phyloP scores from a whole-genome alignment of 30 jellyfish, hydroid and myxozoan genomes.

The Catostylus mosaicus region DNA sequence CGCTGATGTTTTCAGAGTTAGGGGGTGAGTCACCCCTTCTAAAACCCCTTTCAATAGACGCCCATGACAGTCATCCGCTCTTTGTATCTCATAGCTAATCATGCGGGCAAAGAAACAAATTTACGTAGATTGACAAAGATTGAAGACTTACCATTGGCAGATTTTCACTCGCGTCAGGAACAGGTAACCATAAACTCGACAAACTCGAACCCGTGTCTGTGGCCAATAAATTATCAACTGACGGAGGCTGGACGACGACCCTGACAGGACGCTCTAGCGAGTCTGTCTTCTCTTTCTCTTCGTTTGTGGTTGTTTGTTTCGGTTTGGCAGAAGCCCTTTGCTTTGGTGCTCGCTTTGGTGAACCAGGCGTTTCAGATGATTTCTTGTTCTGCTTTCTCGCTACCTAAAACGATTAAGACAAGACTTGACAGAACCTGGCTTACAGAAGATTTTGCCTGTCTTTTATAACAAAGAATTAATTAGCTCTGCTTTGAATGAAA shows the following conservation, averaged over 20 bases:
- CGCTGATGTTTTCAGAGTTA: too few relatives aligned
- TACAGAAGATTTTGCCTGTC: background rate
- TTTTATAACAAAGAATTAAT: background rate
- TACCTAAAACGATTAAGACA: conserved; percentile 11
- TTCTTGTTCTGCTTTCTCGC: conserved; percentile 45
- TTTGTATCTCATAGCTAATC: too few relatives aligned
- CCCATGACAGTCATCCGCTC: too few relatives aligned
- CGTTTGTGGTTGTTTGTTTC: conserved; percentile 7
- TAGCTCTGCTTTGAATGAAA: background rate
- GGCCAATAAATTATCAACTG: conserved; percentile 68
- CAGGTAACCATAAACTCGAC: conserved; percentile 84
- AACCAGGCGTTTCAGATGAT: conserved; percentile 34
- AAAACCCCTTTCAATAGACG: too few relatives aligned
- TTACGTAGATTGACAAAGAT: background rate
- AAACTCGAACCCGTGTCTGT: conserved; percentile 80
- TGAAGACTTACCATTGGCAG: conserved; percentile 58
- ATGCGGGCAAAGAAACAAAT: too few relatives aligned
- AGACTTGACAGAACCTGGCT: background rate
- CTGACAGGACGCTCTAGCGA: conserved; percentile 63
- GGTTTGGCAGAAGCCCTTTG: conserved; percentile 23
- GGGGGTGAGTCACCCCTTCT: too few relatives aligned
- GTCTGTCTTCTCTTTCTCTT: conserved; percentile 51
- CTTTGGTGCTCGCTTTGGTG: conserved; percentile 62
- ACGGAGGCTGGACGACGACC: conserved; percentile 80
- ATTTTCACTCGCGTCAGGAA: conserved; percentile 22